These are phyloP conservation scores for Philereme transversata DNA, from an alignment of 2,888 invertebrate species.

Conservation along the genomic window DNA sequence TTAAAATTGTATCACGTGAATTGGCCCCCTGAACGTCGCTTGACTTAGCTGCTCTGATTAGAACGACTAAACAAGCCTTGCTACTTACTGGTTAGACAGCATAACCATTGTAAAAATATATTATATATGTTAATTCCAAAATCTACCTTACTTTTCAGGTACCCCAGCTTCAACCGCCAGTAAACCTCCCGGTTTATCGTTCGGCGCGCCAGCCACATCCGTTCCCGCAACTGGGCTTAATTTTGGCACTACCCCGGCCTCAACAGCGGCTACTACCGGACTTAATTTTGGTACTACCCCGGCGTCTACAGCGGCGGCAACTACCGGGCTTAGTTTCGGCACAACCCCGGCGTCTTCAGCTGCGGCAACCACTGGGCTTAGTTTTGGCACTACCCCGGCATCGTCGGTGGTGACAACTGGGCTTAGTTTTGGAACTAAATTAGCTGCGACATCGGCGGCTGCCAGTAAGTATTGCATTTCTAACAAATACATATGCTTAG, in stretches of 20 bases:
- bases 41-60: too few species aligned
- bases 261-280: conserved; percentile 22
- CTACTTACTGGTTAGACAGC: too few species aligned
- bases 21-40: too few species aligned
- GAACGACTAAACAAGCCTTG: too few species aligned
- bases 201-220: conserved; percentile 38
- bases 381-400: conserved; percentile 28
- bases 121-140: too few species aligned
- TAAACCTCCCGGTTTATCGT: conserved; percentile 36
- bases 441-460: conserved; percentile 40
- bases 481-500: too few species aligned
- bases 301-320: conserved; percentile 20
- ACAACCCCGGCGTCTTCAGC: conserved; percentile 33
- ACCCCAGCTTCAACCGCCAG: conserved; percentile 7
- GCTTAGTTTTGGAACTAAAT: conserved; percentile 38
- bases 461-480: conserved; percentile 26
- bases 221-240: conserved; percentile 22
- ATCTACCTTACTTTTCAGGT: conserved; percentile 15
- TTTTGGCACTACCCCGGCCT: conserved; percentile 29
- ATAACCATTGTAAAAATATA: too few species aligned
- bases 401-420: conserved; percentile 10
- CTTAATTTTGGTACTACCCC: conserved; percentile 23
- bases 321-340: conserved; percentile 43
- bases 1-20: too few species aligned
- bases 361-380: conserved; percentile 20